These are phyloP conservation scores for Rhabdornis inornatus DNA, from an alignment of 2,113 vertebrate genomes.

Conservation along the genomic window DNA sequence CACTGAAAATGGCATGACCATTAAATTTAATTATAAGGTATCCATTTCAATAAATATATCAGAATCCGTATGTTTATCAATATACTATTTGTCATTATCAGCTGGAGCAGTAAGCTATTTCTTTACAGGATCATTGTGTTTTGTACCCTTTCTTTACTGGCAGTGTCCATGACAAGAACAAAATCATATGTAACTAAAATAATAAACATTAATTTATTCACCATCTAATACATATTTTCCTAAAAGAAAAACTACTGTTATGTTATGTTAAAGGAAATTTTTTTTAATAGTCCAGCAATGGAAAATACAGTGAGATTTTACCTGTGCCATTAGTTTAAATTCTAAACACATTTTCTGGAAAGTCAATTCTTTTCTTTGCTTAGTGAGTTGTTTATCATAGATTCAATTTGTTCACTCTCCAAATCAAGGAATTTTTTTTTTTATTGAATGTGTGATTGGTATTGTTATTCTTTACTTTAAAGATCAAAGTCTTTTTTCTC, in stretches of 20 bases:
- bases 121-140: background rate
- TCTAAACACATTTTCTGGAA: background rate
- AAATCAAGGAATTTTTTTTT: background rate
- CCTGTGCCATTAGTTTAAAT: background rate
- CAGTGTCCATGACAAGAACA: background rate
- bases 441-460: background rate
- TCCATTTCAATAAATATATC: background rate
- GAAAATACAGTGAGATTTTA: background rate
- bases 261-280: background rate
- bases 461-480: background rate
- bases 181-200: background rate
- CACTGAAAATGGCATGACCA: background rate
- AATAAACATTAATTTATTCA: background rate
- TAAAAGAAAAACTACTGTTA: background rate
- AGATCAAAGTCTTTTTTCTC: background rate
- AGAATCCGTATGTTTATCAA: background rate
- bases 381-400: background rate
- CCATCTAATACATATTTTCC: background rate
- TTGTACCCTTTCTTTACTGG: background rate
- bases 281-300: background rate
- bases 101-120: background rate
- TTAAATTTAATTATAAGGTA: slow-evolving; percentile 34
- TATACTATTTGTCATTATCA: background rate
- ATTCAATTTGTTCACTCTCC: background rate
- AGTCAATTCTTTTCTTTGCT: background rate